Evolutionary conservation across 53 echinoderm and acorn worm genomes (phyloP).

Genomic region (Antedon mediterranea): DNA sequence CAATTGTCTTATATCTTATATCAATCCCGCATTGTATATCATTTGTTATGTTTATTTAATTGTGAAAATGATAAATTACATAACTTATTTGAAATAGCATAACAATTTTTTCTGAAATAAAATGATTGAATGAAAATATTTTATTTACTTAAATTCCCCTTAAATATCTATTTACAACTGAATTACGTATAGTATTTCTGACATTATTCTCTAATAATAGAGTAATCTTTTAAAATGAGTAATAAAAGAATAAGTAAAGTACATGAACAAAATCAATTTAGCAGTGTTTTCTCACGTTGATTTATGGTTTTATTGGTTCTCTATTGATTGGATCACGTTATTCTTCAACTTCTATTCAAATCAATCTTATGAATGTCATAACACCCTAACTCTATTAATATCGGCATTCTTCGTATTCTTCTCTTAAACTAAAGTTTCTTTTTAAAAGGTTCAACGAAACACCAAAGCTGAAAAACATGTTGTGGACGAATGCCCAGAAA

Average conservation of each 20-base stretch:
- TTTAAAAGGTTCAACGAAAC: neutral
- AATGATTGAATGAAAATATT: too few relatives aligned
- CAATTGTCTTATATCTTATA: too few relatives aligned
- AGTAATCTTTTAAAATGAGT: too few relatives aligned
- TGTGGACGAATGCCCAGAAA: neutral
- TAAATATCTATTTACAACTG: too few relatives aligned
- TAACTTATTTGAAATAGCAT: too few relatives aligned
- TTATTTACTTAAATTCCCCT: too few relatives aligned
- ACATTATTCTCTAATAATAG: too few relatives aligned
- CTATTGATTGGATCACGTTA: neutral
- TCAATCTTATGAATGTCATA: neutral
- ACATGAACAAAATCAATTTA: neutral
- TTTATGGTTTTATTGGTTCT: neutral
- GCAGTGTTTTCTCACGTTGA: neutral
- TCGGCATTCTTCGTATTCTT: neutral
- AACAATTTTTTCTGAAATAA: too few relatives aligned
- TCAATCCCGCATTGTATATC: too few relatives aligned
- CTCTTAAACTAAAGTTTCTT: neutral
- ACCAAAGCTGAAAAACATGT: neutral
- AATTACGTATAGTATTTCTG: too few relatives aligned
- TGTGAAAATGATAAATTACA: too few relatives aligned
- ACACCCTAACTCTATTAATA: neutral
- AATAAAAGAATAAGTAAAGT: neutral
- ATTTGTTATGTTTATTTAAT: too few relatives aligned
- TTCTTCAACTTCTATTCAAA: neutral